These are phyloP conservation scores for Clamator glandarius DNA, from an alignment of 2,797 vertebrate species.

Conservation along the genomic window DNA sequence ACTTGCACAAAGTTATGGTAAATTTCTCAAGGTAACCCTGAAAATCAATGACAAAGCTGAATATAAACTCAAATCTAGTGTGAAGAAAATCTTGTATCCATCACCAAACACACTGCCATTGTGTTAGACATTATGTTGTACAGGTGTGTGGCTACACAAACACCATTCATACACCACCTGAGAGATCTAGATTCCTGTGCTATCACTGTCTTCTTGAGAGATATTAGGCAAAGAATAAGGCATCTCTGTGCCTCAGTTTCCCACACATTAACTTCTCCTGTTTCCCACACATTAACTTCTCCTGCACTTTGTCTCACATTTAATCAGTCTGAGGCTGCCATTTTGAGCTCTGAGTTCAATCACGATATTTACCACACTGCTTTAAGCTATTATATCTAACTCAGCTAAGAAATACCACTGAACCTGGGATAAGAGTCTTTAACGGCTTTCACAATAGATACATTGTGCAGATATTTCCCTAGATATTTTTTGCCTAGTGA, in stretches of 20 bases:
- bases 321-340: background rate
- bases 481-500: background rate
- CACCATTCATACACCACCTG: background rate
- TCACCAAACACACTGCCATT: fast-evolving
- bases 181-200: background rate
- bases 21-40: background rate
- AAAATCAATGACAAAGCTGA: background rate
- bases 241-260: background rate
- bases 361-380: background rate
- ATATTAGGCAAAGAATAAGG: background rate
- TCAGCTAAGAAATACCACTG: background rate
- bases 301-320: background rate
- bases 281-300: background rate
- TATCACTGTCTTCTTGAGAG: background rate
- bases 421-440: background rate
- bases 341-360: background rate
- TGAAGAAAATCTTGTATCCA: background rate
- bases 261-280: background rate
- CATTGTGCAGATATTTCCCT: background rate
- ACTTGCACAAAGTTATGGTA: background rate
- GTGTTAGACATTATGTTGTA: background rate
- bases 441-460: background rate
- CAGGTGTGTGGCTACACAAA: background rate
- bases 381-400: background rate
- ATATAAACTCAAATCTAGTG: background rate